Base-by-base conservation (phyloP, 2,888 invertebrate species). In the Zaprionus obscuricornis region DNA sequence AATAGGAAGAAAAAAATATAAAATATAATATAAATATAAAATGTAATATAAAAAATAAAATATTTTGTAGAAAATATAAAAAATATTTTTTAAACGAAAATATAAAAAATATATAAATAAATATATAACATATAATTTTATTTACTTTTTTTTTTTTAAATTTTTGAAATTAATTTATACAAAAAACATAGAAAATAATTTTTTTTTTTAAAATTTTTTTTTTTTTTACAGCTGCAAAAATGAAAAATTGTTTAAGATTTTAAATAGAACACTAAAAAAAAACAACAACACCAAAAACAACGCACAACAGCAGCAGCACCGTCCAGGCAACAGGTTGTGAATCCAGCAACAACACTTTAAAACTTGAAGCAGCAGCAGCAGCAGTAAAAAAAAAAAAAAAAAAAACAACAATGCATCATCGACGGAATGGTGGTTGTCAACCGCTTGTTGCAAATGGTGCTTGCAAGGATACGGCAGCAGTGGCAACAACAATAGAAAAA, bases 301-400 rank as follows among this genome's bases (percentile, higher is more conserved):
- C 14, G 11, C 29, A 29, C 52, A 42, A 16, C 26, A 24, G 46
- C 33, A 34, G 26, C 62, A 36, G 27, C 49, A 50, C 39, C 63
- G 45, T 56, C 56, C 56, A 64, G 56, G 56, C 68, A 73, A 65
- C 64, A 72, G 72, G 72, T 72, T 72, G 70, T 50, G 40, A 40
- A 10, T 31, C 11, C 17, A 27, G 42, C 24, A 40, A n/a, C n/a
- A n/a, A n/a, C n/a, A n/a, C n/a, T n/a, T n/a, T n/a, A n/a, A n/a
- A n/a, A n/a, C n/a, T n/a, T n/a, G n/a, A n/a, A n/a, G n/a, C 2
- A 18, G 39, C 11, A 46, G 18, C 7, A 26, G 22, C 3, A 26
- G 37, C 37, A 3, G 27, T 33, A 26, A 13, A 1, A 1, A n/a
- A n/a, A n/a, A n/a, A n/a, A n/a, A n/a, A n/a, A n/a, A n/a, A n/a